These are phyloP conservation scores for Atractosteus spatula DNA, from an alignment of 2,113 vertebrate genomes.

Conservation along the genomic window DNA sequence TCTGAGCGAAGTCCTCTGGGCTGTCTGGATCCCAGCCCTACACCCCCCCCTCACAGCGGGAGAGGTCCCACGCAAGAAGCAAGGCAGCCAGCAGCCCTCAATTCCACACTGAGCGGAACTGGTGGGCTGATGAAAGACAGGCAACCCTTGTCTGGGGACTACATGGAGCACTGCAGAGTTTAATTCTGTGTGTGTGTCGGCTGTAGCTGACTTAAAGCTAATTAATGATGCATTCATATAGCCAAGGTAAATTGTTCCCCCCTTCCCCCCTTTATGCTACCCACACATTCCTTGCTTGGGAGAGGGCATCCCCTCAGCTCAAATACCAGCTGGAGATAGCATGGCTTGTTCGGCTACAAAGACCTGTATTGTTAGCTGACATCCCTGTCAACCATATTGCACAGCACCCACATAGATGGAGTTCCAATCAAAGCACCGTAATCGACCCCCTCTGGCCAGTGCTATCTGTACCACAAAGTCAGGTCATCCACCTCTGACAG, in stretches of 20 bases:
- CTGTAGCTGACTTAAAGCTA: background rate
- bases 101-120: background rate
- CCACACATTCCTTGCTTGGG: too few relatives aligned
- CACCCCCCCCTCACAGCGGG: background rate
- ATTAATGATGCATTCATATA: background rate
- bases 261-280: background rate
- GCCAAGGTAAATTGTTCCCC: background rate
- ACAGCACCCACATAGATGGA: too few relatives aligned
- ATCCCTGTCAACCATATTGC: too few relatives aligned
- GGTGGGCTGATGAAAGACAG: background rate
- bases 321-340: too few relatives aligned
- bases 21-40: background rate
- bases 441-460: too few relatives aligned
- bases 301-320: too few relatives aligned
- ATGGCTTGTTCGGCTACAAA: too few relatives aligned
- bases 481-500: too few relatives aligned
- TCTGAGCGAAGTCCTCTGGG: slow-evolving; percentile 6
- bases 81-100: background rate
- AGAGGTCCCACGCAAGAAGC: background rate
- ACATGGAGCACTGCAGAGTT: background rate
- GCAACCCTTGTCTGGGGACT: background rate
- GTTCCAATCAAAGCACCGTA: too few relatives aligned
- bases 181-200: background rate
- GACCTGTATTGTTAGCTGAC: too few relatives aligned
- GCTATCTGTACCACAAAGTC: too few relatives aligned